Conservation (phyloP, 2,888 invertebrate species). For the Lepidocyrtoides sp. region DNA sequence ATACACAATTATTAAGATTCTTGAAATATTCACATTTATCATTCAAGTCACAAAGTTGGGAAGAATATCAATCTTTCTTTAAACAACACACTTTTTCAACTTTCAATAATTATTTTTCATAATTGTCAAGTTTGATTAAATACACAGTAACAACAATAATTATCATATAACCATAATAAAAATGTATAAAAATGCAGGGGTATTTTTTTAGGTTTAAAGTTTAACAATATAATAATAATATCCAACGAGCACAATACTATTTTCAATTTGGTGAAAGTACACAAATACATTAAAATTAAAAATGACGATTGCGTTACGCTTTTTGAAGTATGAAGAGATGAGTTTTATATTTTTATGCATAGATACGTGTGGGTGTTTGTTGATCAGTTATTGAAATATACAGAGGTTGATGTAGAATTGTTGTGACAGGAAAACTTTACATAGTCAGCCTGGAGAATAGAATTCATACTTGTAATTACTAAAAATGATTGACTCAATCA, state of each 20-base stretch:
- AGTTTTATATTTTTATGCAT: slow-evolving; percentile 4
- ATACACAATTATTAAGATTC: slow-evolving; percentile 50
- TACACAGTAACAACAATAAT: background rate
- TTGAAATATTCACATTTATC: slow-evolving; percentile 2
- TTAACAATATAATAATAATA: slow-evolving; percentile 26
- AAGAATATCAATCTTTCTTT: background rate
- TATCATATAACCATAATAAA: slow-evolving; percentile 9
- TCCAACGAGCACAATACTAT: slow-evolving; percentile 27
- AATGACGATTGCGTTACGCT: slow-evolving; percentile 69
- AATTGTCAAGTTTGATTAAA: slow-evolving; percentile 41
- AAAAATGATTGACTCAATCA: slow-evolving; percentile 62
- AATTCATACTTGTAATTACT: background rate
- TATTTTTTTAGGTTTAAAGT: background rate
- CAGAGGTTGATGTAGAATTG: background rate
- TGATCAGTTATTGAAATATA: background rate
- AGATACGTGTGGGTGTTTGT: background rate
- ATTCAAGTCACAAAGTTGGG: slow-evolving; percentile 6
- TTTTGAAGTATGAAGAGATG: slow-evolving; percentile 1
- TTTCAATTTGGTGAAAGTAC: slow-evolving; percentile 5
- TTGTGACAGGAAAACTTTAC: slow-evolving; percentile 37
- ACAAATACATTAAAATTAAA: slow-evolving; percentile 38
- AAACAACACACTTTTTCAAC: background rate
- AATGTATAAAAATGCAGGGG: slow-evolving; percentile 41
- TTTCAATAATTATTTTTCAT: background rate
- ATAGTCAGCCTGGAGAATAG: background rate